Evolutionary conservation across 1,140 invertebrate genomes (phyloP), one percentile per base, ranked within the genome.

Genomic region (Pteromalus puparum): DNA sequence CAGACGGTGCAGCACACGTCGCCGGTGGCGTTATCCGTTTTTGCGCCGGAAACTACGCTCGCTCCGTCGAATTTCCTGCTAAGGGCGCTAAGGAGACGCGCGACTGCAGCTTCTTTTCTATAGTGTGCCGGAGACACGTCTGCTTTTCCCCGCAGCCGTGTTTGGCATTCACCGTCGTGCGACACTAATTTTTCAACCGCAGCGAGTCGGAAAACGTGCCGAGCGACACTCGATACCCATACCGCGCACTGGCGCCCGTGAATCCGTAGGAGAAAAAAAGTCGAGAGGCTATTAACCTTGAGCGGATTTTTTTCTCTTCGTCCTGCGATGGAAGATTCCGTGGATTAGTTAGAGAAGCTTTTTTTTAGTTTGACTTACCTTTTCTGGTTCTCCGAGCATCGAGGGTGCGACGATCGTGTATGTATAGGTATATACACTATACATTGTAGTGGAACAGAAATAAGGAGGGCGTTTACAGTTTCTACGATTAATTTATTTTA

Each of bases 401-500:
- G 10, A 42, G 38, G 38, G 38, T 42, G 38, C 38, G 38, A 9
- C 10, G n/a, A n/a, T n/a, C n/a, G n/a, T n/a, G n/a, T n/a, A n/a
- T n/a, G n/a, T n/a, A n/a, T n/a, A n/a, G n/a, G 34, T 34, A 5
- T 34, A 5, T 2, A 70, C 67, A 13, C n/a, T 21, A 12, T 26
- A 34, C 30, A 34, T 34, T 34, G n/a, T n/a, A 70, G 67, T 13
- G 67, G 34, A 80, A 34, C 13, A 5, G 5, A 82, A 5, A 73
- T 65, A 65, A 76, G 61, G 18, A 68, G 24, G 34, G 28, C 21
- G 13, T 53, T 4, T 83, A 76, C 46, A 86, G 73, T 82, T 81
- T 79, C 88, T 89, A 87, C 83, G 83, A 86, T 87, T 86, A 89
- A 87, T 86, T 89, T 88, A 87, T 87, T 73, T 85, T 72, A 88